Evolutionary conservation across 2,888 invertebrate species (phyloP), one percentile per base, ranked within the genome.

Genomic region (Temnothorax unifasciatus): DNA sequence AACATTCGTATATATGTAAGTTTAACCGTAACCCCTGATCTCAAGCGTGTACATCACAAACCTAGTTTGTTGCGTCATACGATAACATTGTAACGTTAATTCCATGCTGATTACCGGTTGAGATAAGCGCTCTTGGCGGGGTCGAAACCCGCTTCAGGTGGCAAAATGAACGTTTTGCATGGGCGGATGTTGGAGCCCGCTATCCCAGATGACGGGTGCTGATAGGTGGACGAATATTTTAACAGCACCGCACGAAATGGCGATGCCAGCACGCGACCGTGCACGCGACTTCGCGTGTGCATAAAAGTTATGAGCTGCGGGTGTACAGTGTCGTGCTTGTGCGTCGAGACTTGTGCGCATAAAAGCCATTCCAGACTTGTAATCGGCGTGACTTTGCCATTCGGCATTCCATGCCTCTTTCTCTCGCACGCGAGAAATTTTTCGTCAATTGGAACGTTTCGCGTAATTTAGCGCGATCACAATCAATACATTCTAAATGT

Each of bases 171-270:
- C 47, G 73, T 81, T 81, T 81, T 73, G 47, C 73, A 81, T 59
- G 38, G 59, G 8, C 59, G 59, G 59, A 71, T 69, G 29, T 41
- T 41, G 34, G 34, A 59, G 34, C 59, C 73, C 47, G 47, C 73
- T 73, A 50, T 61, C 18, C 38, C 59, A 81, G 79, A 81, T 81
- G 79, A 47, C 34, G 44, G 44, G 11, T 47, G 57, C 21, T 25
- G 79, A 81, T 81, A 81, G 38, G 44, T 69, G 54, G 21, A 59
- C 47, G 79, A 81, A 81, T 81, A 81, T 81, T 79, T 81, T 81
- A 81, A 50, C 73, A 73, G 25, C 59, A 13, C 5, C 21, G 25
- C 79, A 59, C 25, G 79, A 73, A 73, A 47, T 59, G 57, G 38
- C 6, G 47, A 73, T 50, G 18, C 21, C 47, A 81, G 59, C 73